phyloP scores from a whole-genome alignment of 2,113 vertebrate genomes.

The Struthio camelus region DNA sequence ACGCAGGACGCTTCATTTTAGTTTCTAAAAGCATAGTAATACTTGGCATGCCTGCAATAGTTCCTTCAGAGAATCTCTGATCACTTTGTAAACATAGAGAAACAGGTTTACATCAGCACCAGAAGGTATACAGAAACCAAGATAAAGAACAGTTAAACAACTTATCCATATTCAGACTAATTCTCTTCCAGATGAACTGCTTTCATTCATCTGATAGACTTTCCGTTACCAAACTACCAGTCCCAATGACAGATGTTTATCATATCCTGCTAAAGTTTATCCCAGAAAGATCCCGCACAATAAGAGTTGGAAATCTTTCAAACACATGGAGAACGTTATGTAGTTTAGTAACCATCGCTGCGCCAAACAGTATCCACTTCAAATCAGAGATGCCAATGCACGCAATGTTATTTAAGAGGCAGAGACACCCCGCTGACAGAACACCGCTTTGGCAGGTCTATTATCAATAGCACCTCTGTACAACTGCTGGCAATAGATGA shows the following conservation, averaged over 20 bases:
- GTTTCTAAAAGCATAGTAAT: not conserved
- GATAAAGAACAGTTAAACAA: not conserved
- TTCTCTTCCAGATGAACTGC: not conserved
- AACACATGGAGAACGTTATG: accelerated
- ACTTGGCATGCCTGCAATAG: not conserved
- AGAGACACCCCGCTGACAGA: not conserved
- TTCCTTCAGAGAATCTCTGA: not conserved
- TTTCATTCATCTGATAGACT: not conserved
- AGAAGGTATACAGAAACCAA: not conserved
- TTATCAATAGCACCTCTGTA: accelerated
- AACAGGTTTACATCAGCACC: not conserved
- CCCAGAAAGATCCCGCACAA: not conserved
- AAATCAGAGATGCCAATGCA: not conserved
- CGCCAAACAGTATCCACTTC: not conserved
- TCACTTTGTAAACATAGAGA: not conserved
- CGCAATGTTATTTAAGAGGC: not conserved
- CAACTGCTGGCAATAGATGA: accelerated
- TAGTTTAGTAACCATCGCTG: not conserved
- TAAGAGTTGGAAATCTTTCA: not conserved
- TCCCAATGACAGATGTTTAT: not conserved
- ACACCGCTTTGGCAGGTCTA: not conserved
- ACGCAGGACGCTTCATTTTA: not conserved
- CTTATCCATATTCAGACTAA: not conserved
- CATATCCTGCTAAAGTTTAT: not conserved
- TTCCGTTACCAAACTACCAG: not conserved